Conservation (phyloP, 2,797 vertebrate species). For the Fistularia tabacaria region DNA sequence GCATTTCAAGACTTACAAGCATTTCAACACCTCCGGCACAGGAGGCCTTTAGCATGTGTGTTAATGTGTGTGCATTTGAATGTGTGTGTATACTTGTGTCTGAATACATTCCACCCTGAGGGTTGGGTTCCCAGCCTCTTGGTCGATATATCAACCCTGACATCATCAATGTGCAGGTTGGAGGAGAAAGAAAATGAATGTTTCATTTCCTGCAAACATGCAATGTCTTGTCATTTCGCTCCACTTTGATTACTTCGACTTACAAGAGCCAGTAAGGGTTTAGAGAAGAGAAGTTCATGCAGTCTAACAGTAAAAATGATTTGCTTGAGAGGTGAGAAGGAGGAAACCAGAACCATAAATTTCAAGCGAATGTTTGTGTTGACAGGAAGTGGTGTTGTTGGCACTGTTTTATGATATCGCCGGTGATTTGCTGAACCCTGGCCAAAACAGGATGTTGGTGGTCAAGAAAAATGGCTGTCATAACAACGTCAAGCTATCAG, state of each 20-base stretch:
- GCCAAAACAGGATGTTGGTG: constrained; percentile 66
- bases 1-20: constrained; percentile 75
- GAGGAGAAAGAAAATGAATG: constrained; percentile 54
- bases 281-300: constrained; percentile 20
- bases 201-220: constrained; percentile 72
- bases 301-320: constrained; percentile 16
- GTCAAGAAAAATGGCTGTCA: constrained; percentile 45
- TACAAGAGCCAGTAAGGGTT: constrained; percentile 45
- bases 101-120: constrained; percentile 53
- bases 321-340: constrained; percentile 30
- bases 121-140: constrained; percentile 63
- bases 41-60: constrained; percentile 48
- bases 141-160: constrained; percentile 70
- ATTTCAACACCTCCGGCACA: constrained; percentile 71
- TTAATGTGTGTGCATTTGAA: constrained; percentile 4
- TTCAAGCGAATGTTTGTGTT: constrained; percentile 55
- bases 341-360: constrained; percentile 60
- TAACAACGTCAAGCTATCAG: constrained; percentile 39
- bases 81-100: constrained; percentile 34
- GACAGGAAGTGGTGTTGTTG: constrained; percentile 62
- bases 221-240: constrained; percentile 65
- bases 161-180: constrained; percentile 65
- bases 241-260: constrained; percentile 67
- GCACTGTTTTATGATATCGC: constrained; percentile 49
- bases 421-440: constrained; percentile 50